Evolutionary conservation across 2,888 invertebrate genomes (phyloP).

Genomic region (Drosophila macrothrix): DNA sequence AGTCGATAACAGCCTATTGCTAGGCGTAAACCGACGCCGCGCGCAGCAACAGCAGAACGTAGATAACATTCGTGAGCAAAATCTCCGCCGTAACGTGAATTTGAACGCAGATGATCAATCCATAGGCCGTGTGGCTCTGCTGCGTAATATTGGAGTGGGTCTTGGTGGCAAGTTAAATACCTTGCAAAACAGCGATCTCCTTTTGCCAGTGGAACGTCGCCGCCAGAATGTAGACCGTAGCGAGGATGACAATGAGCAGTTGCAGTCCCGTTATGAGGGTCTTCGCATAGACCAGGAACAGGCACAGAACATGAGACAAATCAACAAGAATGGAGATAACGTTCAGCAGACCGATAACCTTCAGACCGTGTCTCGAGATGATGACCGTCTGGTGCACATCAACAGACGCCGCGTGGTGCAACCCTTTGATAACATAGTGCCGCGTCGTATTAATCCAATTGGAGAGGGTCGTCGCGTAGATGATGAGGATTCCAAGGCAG

Average conservation of each 20-base stretch:
- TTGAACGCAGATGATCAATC: conserved; percentile 6
- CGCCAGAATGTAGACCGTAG: conserved; percentile 38
- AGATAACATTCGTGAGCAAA: conserved; percentile 25
- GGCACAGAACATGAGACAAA: not conserved
- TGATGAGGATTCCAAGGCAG: not conserved
- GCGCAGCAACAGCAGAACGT: conserved; percentile 13
- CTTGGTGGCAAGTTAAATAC: conserved; percentile 5
- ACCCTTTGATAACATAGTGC: conserved; percentile 7
- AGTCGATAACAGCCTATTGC: conserved; percentile 12
- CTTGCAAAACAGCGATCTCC: conserved; percentile 41
- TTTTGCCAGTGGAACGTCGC: conserved; percentile 65
- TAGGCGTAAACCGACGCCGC: conserved; percentile 43
- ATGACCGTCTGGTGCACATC: conserved; percentile 68
- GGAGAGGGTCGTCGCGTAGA: conserved; percentile 46
- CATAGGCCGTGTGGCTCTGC: conserved; percentile 41
- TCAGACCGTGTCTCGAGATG: conserved; percentile 42
- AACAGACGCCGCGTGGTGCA: conserved; percentile 60
- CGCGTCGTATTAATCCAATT: conserved; percentile 34
- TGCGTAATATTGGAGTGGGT: conserved; percentile 39
- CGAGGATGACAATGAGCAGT: conserved; percentile 27
- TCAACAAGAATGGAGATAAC: not conserved
- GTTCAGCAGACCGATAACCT: conserved; percentile 27
- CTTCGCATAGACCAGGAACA: conserved; percentile 12
- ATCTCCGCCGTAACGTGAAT: conserved; percentile 17
- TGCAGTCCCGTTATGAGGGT: conserved; percentile 34